phyloP scores from a whole-genome alignment of 2,797 vertebrate species.

The Tokudaia muenninki region DNA sequence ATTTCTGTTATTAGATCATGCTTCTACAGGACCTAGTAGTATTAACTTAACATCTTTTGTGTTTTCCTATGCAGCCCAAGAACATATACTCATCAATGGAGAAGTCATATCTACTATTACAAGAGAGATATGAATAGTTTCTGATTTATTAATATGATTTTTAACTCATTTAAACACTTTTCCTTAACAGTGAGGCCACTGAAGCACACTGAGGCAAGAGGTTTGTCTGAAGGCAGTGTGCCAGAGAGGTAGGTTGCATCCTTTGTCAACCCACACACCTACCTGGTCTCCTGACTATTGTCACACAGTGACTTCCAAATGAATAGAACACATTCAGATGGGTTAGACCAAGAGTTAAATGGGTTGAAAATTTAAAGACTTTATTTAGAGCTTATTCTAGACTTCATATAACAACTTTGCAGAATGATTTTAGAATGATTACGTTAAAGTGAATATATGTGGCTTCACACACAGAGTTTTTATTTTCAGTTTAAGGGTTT shows the following conservation, averaged over 20 bases:
- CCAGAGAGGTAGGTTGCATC: background rate
- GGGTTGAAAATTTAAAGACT: constrained; percentile 52
- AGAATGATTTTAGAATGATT: constrained; percentile 48
- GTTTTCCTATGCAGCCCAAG: background rate
- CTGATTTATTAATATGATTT: constrained; percentile 25
- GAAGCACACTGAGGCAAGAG: background rate
- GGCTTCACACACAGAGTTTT: constrained; percentile 39
- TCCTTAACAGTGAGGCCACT: background rate
- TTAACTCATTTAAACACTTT: background rate
- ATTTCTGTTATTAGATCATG: background rate
- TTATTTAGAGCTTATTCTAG: constrained; percentile 58
- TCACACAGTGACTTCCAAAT: background rate
- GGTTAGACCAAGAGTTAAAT: constrained; percentile 52
- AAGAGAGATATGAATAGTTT: background rate
- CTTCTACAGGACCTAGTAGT: background rate
- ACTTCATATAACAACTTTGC: constrained; percentile 71
- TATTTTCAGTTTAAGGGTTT: constrained; percentile 61
- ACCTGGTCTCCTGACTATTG: background rate
- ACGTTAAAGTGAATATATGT: constrained; percentile 58
- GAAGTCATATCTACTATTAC: background rate
- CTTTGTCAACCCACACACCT: background rate
- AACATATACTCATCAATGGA: background rate
- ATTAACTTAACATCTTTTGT: background rate
- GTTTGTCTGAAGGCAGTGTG: background rate
- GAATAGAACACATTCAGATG: constrained; percentile 32